Evolutionary conservation across 1,140 invertebrate species (phyloP).

Genomic region (Choristoneura fumiferana): DNA sequence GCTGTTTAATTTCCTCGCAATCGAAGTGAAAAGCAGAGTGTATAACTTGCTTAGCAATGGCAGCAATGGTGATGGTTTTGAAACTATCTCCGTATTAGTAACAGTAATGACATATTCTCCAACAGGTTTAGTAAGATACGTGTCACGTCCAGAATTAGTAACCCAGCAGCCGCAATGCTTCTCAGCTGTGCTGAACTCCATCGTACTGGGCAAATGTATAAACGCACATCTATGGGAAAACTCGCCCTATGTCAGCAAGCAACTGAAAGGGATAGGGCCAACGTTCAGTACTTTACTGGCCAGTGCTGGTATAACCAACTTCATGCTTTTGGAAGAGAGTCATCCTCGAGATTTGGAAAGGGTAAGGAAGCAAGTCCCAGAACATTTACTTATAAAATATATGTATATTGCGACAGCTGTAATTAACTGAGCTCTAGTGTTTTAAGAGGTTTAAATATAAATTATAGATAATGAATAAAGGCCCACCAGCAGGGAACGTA

Average conservation of each 20-base stretch:
- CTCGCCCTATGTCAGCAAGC: conserved; percentile 84
- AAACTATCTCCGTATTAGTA: too few relatives aligned
- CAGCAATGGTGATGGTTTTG: too few relatives aligned
- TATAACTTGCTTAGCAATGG: too few relatives aligned
- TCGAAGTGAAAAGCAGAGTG: too few relatives aligned
- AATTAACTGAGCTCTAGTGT: too few relatives aligned
- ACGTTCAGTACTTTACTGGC: conserved; percentile 82
- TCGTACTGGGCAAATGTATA: conserved; percentile 84
- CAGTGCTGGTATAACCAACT: conserved; percentile 82
- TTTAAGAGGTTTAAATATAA: too few relatives aligned
- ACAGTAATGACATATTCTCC: too few relatives aligned
- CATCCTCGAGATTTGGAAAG: conserved; percentile 88
- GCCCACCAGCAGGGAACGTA: conserved; percentile 65
- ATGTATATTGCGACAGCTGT: too few relatives aligned
- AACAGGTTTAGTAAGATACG: conserved; percentile 71
- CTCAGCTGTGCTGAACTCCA: conserved; percentile 79
- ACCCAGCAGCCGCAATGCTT: conserved; percentile 59
- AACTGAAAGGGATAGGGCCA: conserved; percentile 85
- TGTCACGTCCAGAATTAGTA: conserved; percentile 64
- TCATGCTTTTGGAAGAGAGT: conserved; percentile 81
- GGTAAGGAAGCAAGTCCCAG: too few relatives aligned
- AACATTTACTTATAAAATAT: too few relatives aligned
- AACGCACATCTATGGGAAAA: conserved; percentile 86
- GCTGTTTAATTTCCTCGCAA: too few relatives aligned
- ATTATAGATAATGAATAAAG: conserved; percentile 72